Conservation (phyloP, 1,140 invertebrate species). For the Solenopsis invicta region DNA sequence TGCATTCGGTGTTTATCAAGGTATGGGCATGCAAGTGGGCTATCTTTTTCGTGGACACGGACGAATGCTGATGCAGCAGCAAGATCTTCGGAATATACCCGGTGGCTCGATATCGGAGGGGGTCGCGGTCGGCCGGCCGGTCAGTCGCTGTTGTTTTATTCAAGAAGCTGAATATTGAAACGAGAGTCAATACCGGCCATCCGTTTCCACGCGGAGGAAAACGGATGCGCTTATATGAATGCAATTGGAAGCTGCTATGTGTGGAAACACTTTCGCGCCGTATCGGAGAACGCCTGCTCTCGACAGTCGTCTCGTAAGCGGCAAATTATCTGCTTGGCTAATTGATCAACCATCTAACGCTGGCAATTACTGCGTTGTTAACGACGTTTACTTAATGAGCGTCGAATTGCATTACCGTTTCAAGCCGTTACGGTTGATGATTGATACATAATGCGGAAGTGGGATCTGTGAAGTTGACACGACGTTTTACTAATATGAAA, state of each 20-base stretch:
- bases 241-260: slow-evolving; percentile 52
- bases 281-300: slow-evolving; percentile 18
- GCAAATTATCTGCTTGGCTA: slow-evolving; percentile 69
- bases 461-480: too few relatives aligned
- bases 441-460: background rate
- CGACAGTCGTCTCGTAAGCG: slow-evolving; percentile 39
- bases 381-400: slow-evolving; percentile 56
- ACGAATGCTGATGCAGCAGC: slow-evolving; percentile 52
- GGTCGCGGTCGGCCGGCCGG: slow-evolving; percentile 40
- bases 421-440: background rate
- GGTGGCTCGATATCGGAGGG: slow-evolving; percentile 6
- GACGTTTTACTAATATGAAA: too few relatives aligned
- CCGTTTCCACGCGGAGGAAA: slow-evolving; percentile 62
- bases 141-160: slow-evolving; percentile 75
- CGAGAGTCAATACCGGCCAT: slow-evolving; percentile 72
- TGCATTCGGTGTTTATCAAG: slow-evolving; percentile 46
- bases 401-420: slow-evolving; percentile 6
- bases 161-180: slow-evolving; percentile 78
- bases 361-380: slow-evolving; percentile 59
- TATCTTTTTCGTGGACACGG: slow-evolving; percentile 55
- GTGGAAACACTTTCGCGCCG: slow-evolving; percentile 14
- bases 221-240: slow-evolving; percentile 64
- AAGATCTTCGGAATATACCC: slow-evolving; percentile 54
- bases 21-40: slow-evolving; percentile 45
- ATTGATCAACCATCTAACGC: slow-evolving; percentile 70